phyloP scores from a whole-genome alignment of 2,888 invertebrate genomes.

The Anaspis maculata region DNA sequence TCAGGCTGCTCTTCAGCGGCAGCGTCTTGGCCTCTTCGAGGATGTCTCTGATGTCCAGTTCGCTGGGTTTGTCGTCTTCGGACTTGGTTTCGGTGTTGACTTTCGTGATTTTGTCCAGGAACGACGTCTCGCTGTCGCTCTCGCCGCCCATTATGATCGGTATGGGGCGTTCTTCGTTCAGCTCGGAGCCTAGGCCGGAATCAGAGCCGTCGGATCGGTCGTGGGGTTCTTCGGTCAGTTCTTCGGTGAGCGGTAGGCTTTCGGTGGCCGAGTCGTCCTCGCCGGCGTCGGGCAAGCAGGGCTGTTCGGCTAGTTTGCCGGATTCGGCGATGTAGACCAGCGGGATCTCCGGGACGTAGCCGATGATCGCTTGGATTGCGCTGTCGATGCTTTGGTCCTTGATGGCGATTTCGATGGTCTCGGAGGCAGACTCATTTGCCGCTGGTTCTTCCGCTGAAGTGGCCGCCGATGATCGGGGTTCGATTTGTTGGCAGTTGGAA shows the following conservation, averaged over 20 bases:
- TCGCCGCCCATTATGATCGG: slow-evolving; percentile 18
- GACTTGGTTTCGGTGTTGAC: slow-evolving; percentile 19
- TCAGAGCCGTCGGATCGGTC: slow-evolving; percentile 73
- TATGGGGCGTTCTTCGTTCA: slow-evolving; percentile 50
- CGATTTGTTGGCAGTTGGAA: too few relatives aligned
- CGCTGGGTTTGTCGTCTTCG: slow-evolving; percentile 9
- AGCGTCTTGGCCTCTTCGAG: slow-evolving; percentile 21
- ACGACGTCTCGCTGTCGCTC: slow-evolving; percentile 48
- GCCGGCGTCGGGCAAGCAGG: slow-evolving; percentile 46
- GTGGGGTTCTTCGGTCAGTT: slow-evolving; percentile 52
- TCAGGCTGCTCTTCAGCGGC: slow-evolving; percentile 58
- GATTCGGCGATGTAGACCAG: slow-evolving; percentile 7
- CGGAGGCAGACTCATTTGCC: too few relatives aligned
- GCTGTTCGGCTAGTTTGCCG: slow-evolving; percentile 40
- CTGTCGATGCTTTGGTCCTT: too few relatives aligned
- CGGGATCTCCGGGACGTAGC: too few relatives aligned
- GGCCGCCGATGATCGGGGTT: too few relatives aligned
- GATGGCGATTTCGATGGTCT: too few relatives aligned
- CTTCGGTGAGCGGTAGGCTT: slow-evolving; percentile 49
- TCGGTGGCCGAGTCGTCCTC: slow-evolving; percentile 57
- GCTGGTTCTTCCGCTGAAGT: too few relatives aligned
- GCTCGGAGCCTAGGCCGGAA: slow-evolving; percentile 73
- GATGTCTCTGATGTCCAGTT: slow-evolving; percentile 23
- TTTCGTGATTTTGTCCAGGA: slow-evolving; percentile 40
- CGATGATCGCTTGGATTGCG: too few relatives aligned